These are phyloP conservation scores for Tachina fera DNA, from an alignment of 2,888 invertebrate genomes.

Conservation along the genomic window DNA sequence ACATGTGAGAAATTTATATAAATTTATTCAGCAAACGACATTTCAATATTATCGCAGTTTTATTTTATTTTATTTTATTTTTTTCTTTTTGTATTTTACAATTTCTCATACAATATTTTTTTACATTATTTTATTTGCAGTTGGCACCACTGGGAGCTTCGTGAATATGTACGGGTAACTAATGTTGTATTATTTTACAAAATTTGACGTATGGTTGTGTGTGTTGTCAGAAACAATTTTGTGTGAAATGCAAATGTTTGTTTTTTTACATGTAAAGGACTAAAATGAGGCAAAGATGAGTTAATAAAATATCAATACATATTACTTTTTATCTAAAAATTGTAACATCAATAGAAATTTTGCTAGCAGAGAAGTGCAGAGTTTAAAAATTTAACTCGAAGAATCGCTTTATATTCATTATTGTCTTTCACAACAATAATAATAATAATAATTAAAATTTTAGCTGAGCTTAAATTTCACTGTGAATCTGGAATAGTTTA, in stretches of 20 bases:
- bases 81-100: constrained; percentile 16
- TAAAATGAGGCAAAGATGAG: neutral
- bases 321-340: no score
- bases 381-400: no score
- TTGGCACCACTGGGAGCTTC: constrained; percentile 60
- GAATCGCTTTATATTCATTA: no score
- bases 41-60: constrained; percentile 63
- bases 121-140: constrained; percentile 26
- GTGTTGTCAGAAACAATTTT: constrained; percentile 18
- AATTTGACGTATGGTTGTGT: constrained; percentile 2
- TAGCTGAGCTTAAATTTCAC: no score
- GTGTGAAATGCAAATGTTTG: constrained; percentile 7
- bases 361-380: no score
- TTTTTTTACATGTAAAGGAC: neutral
- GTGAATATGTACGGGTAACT: constrained; percentile 7
- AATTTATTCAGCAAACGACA: constrained; percentile 58
- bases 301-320: neutral
- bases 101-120: constrained; percentile 18
- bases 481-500: no score
- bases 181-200: constrained; percentile 18
- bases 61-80: constrained; percentile 10
- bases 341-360: no score
- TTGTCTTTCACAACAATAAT: no score
- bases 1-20: constrained; percentile 19
- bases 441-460: no score